phyloP scores from a whole-genome alignment of 1,140 invertebrate species.

The Nebria ingens region DNA sequence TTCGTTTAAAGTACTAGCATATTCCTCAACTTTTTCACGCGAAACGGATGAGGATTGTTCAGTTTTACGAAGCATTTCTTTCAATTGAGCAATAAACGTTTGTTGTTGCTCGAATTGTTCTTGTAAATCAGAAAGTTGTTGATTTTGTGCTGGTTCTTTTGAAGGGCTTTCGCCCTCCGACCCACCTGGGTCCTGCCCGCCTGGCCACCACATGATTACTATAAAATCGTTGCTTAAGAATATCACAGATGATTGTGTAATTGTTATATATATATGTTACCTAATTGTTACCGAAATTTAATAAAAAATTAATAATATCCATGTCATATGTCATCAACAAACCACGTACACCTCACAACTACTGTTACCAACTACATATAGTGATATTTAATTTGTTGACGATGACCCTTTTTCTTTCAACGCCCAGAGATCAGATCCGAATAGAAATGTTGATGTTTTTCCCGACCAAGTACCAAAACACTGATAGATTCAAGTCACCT shows the following conservation, averaged over 20 bases:
- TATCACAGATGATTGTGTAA: not conserved
- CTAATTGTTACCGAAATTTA: not conserved
- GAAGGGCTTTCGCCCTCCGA: constrained; percentile 14
- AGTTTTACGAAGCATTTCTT: constrained; percentile 32
- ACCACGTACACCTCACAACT: constrained; percentile 7
- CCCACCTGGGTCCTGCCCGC: constrained; percentile 27
- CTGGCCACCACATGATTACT: constrained; percentile 25
- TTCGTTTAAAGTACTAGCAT: constrained; percentile 28
- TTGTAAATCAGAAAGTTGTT: constrained; percentile 28
- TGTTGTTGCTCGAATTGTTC: constrained; percentile 33
- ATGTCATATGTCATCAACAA: constrained; percentile 4
- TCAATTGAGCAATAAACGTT: constrained; percentile 29
- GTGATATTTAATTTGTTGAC: no score
- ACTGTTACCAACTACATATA: no score
- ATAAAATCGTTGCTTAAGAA: not conserved
- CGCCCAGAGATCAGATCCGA: no score
- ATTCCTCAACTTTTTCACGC: constrained; percentile 33
- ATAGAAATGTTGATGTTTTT: no score
- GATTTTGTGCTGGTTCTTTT: constrained; percentile 14
- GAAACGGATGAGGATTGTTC: constrained; percentile 26
- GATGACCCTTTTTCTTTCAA: no score
- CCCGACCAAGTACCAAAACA: no score
- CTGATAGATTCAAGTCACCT: no score
- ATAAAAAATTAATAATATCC: not conserved
- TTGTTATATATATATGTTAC: not conserved